Evolutionary conservation across 2,888 invertebrate genomes (phyloP).

Genomic region (Strigamia crassipes): DNA sequence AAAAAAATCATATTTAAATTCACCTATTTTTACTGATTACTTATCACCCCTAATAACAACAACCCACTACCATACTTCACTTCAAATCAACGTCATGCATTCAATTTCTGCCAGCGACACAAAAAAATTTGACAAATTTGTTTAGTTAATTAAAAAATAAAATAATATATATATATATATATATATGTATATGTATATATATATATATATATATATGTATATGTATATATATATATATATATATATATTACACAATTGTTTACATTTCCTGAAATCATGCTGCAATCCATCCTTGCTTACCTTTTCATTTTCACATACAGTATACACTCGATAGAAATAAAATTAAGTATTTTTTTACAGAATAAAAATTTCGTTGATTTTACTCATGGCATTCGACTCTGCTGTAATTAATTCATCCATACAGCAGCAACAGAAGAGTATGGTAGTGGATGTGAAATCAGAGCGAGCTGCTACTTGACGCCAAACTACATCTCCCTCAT

Average conservation of each 20-base stretch:
- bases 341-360: not conserved
- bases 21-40: not conserved
- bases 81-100: not conserved
- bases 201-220: not conserved
- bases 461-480: slow-evolving; percentile 1
- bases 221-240: no score
- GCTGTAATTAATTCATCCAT: not conserved
- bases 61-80: slow-evolving; percentile 10
- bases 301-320: not conserved
- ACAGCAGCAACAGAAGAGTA: not conserved
- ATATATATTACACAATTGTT: not conserved
- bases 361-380: not conserved
- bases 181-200: not conserved
- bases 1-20: not conserved
- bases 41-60: not conserved
- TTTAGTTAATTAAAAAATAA: not conserved
- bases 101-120: not conserved
- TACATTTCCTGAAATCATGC: not conserved
- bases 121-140: not conserved
- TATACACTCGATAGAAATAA: not conserved
- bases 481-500: slow-evolving; percentile 2
- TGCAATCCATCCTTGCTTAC: not conserved
- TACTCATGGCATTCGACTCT: not conserved
- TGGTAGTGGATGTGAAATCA: slow-evolving; percentile 10
- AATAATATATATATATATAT: no score